phyloP scores from a whole-genome alignment of 2,888 invertebrate species.

The Heliconius sara region DNA sequence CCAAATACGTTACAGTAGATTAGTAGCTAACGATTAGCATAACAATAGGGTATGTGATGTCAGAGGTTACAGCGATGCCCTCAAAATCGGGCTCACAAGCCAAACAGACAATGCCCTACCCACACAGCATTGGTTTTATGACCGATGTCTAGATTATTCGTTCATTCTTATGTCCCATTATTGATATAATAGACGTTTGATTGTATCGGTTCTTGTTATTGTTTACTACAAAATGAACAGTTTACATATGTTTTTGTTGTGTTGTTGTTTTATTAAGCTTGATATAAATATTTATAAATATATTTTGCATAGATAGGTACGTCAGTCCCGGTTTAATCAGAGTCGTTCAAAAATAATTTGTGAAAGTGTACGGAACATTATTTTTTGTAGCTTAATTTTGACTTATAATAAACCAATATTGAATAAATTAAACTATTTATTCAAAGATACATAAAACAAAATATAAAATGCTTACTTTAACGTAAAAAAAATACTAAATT shows the following conservation, averaged over 20 bases:
- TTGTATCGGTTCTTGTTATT: slow-evolving; percentile 22
- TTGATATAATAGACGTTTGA: slow-evolving; percentile 45
- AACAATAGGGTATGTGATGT: slow-evolving; percentile 74
- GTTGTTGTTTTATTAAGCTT: not conserved
- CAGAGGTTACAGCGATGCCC: slow-evolving; percentile 73
- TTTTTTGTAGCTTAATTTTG: not conserved
- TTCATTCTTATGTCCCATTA: slow-evolving; percentile 54
- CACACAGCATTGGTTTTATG: slow-evolving; percentile 67
- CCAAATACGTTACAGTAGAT: slow-evolving; percentile 54
- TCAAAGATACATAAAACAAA: not conserved
- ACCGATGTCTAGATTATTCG: slow-evolving; percentile 65
- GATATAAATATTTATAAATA: not conserved
- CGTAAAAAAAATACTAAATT: no score
- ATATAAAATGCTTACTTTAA: not conserved
- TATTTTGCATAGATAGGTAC: not conserved
- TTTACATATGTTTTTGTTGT: not conserved
- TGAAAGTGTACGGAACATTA: no score
- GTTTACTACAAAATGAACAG: not conserved
- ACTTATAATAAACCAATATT: not conserved
- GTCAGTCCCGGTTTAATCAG: not conserved
- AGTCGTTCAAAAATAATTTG: not conserved
- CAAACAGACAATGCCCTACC: slow-evolving; percentile 74
- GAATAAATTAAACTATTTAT: not conserved
- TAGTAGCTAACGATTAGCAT: slow-evolving; percentile 68
- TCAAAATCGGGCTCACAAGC: slow-evolving; percentile 61